Evolutionary conservation across 2,888 invertebrate genomes (phyloP).

Genomic region (Galeruca laticollis): DNA sequence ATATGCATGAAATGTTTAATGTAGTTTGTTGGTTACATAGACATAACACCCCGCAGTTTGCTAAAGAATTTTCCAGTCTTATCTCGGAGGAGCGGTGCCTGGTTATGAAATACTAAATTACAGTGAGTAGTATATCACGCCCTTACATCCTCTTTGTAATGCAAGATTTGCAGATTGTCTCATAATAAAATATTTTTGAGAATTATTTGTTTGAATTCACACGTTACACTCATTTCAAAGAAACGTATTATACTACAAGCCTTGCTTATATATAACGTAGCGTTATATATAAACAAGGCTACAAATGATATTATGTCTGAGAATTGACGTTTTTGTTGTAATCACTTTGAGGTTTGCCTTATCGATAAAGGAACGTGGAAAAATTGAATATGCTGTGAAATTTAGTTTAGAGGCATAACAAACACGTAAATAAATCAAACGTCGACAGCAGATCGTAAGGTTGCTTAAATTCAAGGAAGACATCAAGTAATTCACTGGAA

Average conservation of each 20-base stretch:
- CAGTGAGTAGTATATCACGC: conserved; percentile 33
- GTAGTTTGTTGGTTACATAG: conserved; percentile 27
- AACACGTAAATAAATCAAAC: neutral
- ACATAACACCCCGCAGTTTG: conserved; percentile 33
- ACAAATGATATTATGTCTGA: too few species aligned
- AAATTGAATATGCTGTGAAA: neutral
- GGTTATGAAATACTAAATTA: conserved; percentile 33
- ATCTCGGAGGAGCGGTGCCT: conserved; percentile 34
- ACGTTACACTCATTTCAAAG: neutral
- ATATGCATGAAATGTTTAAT: conserved; percentile 30
- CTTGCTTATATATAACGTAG: neutral
- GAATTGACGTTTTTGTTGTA: neutral
- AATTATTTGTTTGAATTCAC: neutral
- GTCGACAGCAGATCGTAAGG: neutral
- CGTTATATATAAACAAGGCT: too few species aligned
- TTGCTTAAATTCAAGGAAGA: neutral
- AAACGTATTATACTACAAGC: neutral
- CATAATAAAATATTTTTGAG: conserved; percentile 28
- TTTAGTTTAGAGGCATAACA: neutral
- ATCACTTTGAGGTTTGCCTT: neutral
- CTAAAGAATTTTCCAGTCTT: conserved; percentile 32
- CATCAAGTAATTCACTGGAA: neutral
- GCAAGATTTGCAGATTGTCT: conserved; percentile 32
- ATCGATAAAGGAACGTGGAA: too few species aligned
- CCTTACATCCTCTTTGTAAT: conserved; percentile 35